Evolutionary conservation across 2,797 vertebrate species (phyloP), one percentile per base, ranked within the genome.

Genomic region (Lagocephalus sceleratus): DNA sequence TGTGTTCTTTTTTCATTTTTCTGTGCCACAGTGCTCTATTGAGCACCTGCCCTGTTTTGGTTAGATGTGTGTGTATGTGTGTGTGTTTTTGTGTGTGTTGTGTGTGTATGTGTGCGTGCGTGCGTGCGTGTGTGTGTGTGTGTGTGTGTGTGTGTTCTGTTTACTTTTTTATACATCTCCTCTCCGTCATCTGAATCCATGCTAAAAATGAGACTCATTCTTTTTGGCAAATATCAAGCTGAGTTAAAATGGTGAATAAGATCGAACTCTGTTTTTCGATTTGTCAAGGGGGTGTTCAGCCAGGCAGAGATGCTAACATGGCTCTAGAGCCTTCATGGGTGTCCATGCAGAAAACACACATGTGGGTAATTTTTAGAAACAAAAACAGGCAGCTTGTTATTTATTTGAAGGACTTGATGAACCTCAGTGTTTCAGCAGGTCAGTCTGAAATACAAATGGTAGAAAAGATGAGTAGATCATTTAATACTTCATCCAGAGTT

Each of bases 361-460:
- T 17, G 16, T 20, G 11, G 29, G n/a, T 52, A 6, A n/a, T 29
- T 63, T 44, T 54, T 2, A 16, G 38, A 21, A 17, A 0, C 16
- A 54, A 48, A 23, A 42, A 57, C 7, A 52, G 51, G 41, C 17
- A 35, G 41, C 6, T 43, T 22, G 26, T n/a, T 52, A n/a, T 55
- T 35, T 54, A 21, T 12, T 44, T 47, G 35, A 38, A 49, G 25
- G 19, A 66, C 6, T 50, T 59, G 22, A 32, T 51, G 50, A 16
- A 52, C 55, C 56, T 21, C 58, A 53, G 45, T 61, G 63, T 53
- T 39, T 43, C 51, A 59, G 46, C 51, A 62, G 57, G 38, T 60
- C 51, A 51, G 26, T 39, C 14, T 39, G 5, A n/a, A 39, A 25
- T 25, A 1, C 26, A 29, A 29, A 29, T 29, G 11, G 2, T 29